Base-by-base conservation (phyloP, 2,797 vertebrate genomes). In the Pteronotus mesoamericanus region DNA sequence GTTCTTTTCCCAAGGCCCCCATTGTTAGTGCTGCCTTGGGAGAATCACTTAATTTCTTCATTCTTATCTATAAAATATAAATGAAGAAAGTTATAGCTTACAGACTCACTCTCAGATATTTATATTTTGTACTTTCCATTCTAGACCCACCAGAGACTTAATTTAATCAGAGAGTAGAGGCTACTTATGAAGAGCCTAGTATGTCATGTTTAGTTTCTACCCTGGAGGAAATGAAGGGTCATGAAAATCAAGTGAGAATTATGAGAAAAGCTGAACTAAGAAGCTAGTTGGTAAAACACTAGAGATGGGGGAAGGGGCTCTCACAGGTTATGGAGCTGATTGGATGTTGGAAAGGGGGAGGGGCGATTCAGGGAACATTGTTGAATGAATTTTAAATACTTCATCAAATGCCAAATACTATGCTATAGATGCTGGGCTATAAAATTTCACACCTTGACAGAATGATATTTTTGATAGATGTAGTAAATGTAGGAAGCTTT, bases 21-120 rank as follows among this genome's bases (percentile, higher is more conserved):
- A 77, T 64, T 91, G 74, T 91, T 82, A 82, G 19, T 42, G 16
- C 22, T 84, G 39, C 55, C 55, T 89, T 85, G 32, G 46, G 85
- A 24, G 95, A 85, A 89, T 96, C 77, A 34, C 11, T 94, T 92
- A 95, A 95, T 86, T 94, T 95, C 42, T 91, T 87, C 32, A 29
- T 85, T 53, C 21, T 71, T 91, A 68, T 84, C 74, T 94, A 55
- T 91, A 86, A 95, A 83, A 84, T 85, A 89, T 48, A 91, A 95
- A 85, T 91, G 44, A 88, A 94, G 71, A 26, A 74, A 69, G 8
- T 51, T 79, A 64, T 22, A 77, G 42, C 57, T 75, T 94, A 66
- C 8, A 34, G 86, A 89, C 39, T 88, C 55, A 39, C 22, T 95
- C 91, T 92, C 86, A 83, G n/a, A 59, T 94, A 66, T 87, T 74